Conservation (phyloP, 2,113 vertebrate species). For the Tupaia chinensis region DNA sequence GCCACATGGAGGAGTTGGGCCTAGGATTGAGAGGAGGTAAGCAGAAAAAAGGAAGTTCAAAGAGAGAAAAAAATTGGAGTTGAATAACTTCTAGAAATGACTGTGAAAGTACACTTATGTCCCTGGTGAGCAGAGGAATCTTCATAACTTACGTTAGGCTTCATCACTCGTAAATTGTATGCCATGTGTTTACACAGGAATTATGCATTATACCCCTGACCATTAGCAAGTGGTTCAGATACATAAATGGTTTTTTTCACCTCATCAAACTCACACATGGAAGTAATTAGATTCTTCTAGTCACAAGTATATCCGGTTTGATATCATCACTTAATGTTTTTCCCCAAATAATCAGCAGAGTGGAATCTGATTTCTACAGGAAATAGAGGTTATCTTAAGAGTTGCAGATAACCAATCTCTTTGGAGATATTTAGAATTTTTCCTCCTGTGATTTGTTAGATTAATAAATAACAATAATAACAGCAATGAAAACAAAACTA, state of each 20-base stretch:
- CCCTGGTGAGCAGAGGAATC: background rate
- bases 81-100: constrained; percentile 46
- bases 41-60: background rate
- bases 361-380: background rate
- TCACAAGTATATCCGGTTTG: constrained; percentile 51
- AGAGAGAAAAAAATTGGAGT: constrained; percentile 38
- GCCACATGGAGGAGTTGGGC: background rate
- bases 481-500: background rate
- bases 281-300: constrained; percentile 58
- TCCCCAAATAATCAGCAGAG: background rate
- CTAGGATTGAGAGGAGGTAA: background rate
- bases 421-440: constrained; percentile 21
- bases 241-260: constrained; percentile 59
- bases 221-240: constrained; percentile 22
- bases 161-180: constrained; percentile 66
- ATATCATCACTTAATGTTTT: constrained; percentile 40
- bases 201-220: constrained; percentile 58
- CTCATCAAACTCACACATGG: constrained; percentile 68
- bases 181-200: constrained; percentile 51
- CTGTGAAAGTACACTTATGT: constrained; percentile 8
- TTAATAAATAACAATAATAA: background rate
- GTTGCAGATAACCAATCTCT: background rate
- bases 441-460: background rate
- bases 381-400: constrained; percentile 18
- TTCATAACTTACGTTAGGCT: constrained; percentile 52